Conservation (phyloP, 1,140 invertebrate genomes). For the Diorhabda sublineata region DNA sequence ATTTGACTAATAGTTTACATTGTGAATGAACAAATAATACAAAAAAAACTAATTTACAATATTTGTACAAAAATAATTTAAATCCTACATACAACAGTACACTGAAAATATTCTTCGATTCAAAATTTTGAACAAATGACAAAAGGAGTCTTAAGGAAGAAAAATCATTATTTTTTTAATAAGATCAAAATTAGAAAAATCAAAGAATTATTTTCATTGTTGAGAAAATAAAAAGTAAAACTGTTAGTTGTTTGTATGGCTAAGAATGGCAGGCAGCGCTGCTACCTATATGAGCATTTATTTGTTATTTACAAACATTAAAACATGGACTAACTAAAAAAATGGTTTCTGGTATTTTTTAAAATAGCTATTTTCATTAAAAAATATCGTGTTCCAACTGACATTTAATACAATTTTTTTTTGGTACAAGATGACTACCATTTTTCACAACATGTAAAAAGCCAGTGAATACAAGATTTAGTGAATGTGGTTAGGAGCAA, state of each 20-base stretch:
- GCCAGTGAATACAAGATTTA: too few species aligned
- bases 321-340: conserved; percentile 16
- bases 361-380: neutral
- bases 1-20: too few species aligned
- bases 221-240: conserved; percentile 13
- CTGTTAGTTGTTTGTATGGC: conserved; percentile 31
- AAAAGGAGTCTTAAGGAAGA: too few species aligned
- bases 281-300: conserved; percentile 34
- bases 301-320: conserved; percentile 7
- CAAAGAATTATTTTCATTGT: neutral
- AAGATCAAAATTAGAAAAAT: neutral
- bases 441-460: too few species aligned
- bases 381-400: too few species aligned
- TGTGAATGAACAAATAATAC: neutral
- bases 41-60: conserved; percentile 26
- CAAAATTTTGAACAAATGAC: neutral
- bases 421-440: too few species aligned
- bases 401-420: too few species aligned
- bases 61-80: conserved; percentile 25
- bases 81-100: conserved; percentile 11
- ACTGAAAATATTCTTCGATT: neutral
- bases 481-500: too few species aligned
- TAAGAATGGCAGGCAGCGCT: conserved; percentile 38
- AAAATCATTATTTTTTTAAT: too few species aligned
- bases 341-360: conserved; percentile 13